Percentiles rank a stretch among this genome's conserved stretches.
Conservation (phyloP, 2,113 vertebrate species). For the Bubo bubo region DNA sequence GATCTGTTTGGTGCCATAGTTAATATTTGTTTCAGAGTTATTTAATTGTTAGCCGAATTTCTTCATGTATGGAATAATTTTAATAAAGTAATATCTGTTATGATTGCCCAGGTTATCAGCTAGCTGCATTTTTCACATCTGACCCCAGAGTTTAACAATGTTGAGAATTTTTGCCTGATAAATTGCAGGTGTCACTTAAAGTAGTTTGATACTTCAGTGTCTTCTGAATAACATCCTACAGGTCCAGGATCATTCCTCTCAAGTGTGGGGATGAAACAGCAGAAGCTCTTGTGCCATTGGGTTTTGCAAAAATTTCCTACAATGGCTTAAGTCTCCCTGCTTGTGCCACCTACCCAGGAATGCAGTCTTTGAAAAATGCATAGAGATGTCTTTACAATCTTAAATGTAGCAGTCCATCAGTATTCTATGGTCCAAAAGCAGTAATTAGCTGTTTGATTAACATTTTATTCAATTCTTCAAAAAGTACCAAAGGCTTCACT, state of each 20-base stretch:
- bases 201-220: neutral
- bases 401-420: neutral
- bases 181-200: neutral
- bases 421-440: neutral
- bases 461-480: neutral
- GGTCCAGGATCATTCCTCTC: neutral
- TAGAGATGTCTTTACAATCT: neutral
- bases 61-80: neutral
- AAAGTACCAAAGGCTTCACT: neutral
- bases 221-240: neutral
- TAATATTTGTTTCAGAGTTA: neutral
- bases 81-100: neutral
- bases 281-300: neutral
- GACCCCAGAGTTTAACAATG: neutral
- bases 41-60: neutral
- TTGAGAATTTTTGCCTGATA: neutral
- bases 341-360: neutral
- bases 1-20: neutral
- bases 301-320: neutral
- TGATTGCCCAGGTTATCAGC: neutral
- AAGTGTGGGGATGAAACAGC: neutral
- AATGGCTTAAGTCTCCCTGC: neutral
- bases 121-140: neutral
- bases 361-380: neutral
- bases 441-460: neutral